Evolutionary conservation across 2,797 vertebrate species (phyloP).

Genomic region (Lepidocolaptes lacrymiger): DNA sequence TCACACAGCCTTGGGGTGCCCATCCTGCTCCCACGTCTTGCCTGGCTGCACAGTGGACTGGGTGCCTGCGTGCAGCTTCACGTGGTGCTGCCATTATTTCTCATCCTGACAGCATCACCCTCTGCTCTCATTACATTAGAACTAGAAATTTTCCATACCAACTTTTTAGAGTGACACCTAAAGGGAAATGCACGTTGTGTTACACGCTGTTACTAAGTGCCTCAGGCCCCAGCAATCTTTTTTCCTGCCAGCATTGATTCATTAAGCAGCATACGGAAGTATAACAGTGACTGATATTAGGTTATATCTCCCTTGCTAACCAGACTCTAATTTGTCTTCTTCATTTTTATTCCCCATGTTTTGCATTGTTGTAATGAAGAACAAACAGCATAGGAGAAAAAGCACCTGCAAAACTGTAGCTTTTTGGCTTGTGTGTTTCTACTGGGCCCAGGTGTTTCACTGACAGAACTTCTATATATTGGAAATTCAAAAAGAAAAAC

Average conservation of each 20-base stretch:
- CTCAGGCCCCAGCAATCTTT: constrained; percentile 8
- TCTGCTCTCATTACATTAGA: not conserved
- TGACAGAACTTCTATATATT: not conserved
- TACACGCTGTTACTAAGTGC: not conserved
- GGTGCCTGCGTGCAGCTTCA: not conserved
- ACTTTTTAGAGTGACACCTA: not conserved
- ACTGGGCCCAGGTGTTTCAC: not conserved
- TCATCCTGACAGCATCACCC: not conserved
- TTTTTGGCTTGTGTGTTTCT: not conserved
- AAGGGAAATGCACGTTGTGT: not conserved
- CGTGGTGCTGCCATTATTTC: not conserved
- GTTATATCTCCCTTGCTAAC: constrained; percentile 22
- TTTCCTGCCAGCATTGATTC: constrained; percentile 36
- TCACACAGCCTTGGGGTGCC: not conserved
- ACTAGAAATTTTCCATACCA: not conserved
- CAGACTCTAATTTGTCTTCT: constrained; percentile 26
- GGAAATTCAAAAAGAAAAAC: not conserved
- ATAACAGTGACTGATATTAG: not conserved
- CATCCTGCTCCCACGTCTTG: not conserved
- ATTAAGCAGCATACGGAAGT: not conserved
- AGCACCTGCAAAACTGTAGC: not conserved
- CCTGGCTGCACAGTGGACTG: rapidly evolving
- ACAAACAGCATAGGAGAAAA: not conserved
- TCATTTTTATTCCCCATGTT: not conserved
- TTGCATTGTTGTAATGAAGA: not conserved